A percentile compares a stretch with the other conserved stretches of the same genome.
phyloP scores from a whole-genome alignment of 2,113 vertebrate genomes.

The Macquaria australasica region DNA sequence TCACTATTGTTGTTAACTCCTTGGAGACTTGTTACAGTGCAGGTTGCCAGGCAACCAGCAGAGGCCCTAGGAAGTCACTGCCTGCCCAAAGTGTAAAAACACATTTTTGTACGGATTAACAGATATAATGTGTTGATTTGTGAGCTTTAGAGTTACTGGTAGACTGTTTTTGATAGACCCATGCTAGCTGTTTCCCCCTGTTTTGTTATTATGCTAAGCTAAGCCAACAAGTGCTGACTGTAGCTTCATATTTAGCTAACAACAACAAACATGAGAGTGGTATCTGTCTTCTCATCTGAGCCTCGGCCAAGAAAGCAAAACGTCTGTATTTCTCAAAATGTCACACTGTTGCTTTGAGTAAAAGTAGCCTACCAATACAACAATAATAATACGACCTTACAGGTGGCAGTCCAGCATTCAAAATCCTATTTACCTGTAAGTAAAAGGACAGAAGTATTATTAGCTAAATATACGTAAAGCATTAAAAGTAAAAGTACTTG shows the following conservation, averaged over 20 bases:
- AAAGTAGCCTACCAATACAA: background rate
- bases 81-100: background rate
- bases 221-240: background rate
- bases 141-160: background rate
- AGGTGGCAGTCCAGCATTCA: too few relatives aligned
- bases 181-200: background rate
- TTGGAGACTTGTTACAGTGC: background rate
- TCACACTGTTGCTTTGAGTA: background rate
- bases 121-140: background rate
- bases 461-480: too few relatives aligned
- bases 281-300: background rate
- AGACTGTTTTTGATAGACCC: background rate
- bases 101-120: background rate
- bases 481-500: too few relatives aligned
- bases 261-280: background rate
- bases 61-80: background rate
- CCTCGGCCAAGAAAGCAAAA: background rate
- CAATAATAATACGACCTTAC: background rate
- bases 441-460: too few relatives aligned
- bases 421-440: background rate
- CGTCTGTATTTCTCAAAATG: too few relatives aligned
- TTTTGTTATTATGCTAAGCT: background rate
- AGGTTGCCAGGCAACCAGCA: background rate
- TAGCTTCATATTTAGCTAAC: background rate
- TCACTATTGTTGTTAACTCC: background rate